Evolutionary conservation across 2,888 invertebrate species (phyloP), one percentile per base, ranked within the genome.

Genomic region (Agrotis segetum): DNA sequence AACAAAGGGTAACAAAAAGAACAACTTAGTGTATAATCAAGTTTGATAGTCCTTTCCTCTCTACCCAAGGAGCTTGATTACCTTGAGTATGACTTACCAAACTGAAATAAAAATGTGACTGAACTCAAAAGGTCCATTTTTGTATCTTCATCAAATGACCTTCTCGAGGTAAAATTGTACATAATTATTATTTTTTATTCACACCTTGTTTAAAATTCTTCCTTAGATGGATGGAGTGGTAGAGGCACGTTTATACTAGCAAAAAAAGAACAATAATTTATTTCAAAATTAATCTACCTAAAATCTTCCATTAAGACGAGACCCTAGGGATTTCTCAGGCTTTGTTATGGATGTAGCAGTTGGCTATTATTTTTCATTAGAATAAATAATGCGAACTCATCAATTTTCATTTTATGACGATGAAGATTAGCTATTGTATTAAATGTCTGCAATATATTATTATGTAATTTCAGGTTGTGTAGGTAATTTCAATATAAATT

Each of bases 401-500:
- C 46, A 67, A 79, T 81, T 65, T 60, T 70, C 65, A 73, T 82
- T 70, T 70, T 40, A 56, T 17, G 66, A 69, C 64, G 74, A 80
- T 70, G 49, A 49, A 62, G 62, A 50, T 66, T 59, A 59, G 13
- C 21, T 53, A 47, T 70, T 81, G 59, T 62, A 62, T 75, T 62
- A 52, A 50, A 60, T 47, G 13, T 53, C 40, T 64, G 52, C 14
- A 11, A 46, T 61, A 44, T 63, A 44, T 52, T 65, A 19, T 56
- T 17, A 58, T 19, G 29, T 19, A 19, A 19, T 34, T 53, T 21
- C 11, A 44, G 24, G 34, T 72, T 62, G 47, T 56, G 3, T 34
- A 17, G 11, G 17, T 64, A 50, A 21, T 70, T 21, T 52, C 14
- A 58, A 49, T 66, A 49, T 49, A 79, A 66, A 66, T 72, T 66